A percentile compares a stretch with the other conserved stretches of the same genome.
phyloP scores from a whole-genome alignment of 2,113 vertebrate species.

The Plotosus lineatus region DNA sequence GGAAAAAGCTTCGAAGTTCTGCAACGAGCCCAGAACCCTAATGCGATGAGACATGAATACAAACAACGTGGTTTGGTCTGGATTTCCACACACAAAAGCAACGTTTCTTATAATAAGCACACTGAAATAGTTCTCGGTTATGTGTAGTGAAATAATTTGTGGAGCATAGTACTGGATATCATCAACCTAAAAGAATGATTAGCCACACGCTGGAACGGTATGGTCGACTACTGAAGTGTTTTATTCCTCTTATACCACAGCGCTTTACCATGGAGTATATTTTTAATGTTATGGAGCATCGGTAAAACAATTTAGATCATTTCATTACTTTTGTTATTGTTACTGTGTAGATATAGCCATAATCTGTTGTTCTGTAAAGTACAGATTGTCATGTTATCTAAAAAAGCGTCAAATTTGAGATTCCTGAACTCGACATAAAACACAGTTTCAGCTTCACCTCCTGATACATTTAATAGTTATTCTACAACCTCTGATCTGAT shows the following conservation, averaged over 20 bases:
- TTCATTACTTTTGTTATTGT: background rate
- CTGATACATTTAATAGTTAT: no score
- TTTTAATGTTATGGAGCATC: background rate
- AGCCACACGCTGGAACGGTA: background rate
- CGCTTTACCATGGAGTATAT: background rate
- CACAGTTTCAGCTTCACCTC: background rate
- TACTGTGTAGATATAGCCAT: background rate
- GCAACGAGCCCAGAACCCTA: slow-evolving; percentile 92
- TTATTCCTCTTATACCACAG: background rate
- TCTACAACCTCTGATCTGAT: background rate
- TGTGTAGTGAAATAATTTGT: background rate
- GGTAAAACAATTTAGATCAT: background rate
- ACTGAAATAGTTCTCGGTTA: background rate
- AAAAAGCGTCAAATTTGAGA: background rate
- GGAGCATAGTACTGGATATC: background rate
- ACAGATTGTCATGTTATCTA: background rate
- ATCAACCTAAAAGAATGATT: background rate
- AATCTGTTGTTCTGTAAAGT: background rate
- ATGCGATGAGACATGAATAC: slow-evolving; percentile 44
- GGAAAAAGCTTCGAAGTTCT: slow-evolving; percentile 92
- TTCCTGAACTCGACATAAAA: background rate
- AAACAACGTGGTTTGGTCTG: background rate
- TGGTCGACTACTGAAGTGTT: background rate
- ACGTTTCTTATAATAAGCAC: background rate
- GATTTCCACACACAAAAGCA: background rate